Evolutionary conservation across 2,113 vertebrate species (phyloP), one percentile per base, ranked within the genome.

Genomic region (Uria lomvia): DNA sequence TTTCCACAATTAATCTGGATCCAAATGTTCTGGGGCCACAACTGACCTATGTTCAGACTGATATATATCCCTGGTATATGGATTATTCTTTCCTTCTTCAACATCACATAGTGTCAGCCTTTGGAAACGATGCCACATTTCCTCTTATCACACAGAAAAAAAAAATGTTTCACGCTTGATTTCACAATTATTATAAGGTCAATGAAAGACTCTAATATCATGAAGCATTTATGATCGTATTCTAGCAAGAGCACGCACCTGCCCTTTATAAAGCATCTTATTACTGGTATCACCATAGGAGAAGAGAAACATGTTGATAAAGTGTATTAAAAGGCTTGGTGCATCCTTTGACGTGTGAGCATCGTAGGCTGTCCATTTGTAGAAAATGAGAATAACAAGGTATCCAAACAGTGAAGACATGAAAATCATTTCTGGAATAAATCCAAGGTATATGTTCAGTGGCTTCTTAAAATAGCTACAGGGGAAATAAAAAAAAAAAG

Each of bases 301-400:
- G 97, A 99, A 99, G 55, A 99, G 98, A 95, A 99, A 99, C 99
- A 99, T 99, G 97, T 99, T 99, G 96, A 99, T 99, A 75, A 99
- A 99, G 94, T 99, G 98, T 58, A 99, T 99, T 95, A 99, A 98
- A 71, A 99, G 98, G 92, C 99, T 99, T 0, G 99, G 99, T 9
- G 99, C 99, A 5, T 98, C 97, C 95, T 90, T 98, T 10, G 99
- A 99, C 1, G 95, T 99, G 43, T 30, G 59, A 6, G 97, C 99
- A 36, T 99, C 94, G 0, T 99, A 99, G 5, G 98, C 98, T 5
- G 98, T 82, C 99, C 99, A 99, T 53, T 99, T 99, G 86, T 99
- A 99, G 93, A 99, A 99, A 95, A 99, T 98, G 42, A 99, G 98
- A 85, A 99, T 98, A 77, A 98, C 98, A 23, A 99, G 98, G 94